phyloP scores from a whole-genome alignment of 2,888 invertebrate genomes.

The Schizaphis graminum region DNA sequence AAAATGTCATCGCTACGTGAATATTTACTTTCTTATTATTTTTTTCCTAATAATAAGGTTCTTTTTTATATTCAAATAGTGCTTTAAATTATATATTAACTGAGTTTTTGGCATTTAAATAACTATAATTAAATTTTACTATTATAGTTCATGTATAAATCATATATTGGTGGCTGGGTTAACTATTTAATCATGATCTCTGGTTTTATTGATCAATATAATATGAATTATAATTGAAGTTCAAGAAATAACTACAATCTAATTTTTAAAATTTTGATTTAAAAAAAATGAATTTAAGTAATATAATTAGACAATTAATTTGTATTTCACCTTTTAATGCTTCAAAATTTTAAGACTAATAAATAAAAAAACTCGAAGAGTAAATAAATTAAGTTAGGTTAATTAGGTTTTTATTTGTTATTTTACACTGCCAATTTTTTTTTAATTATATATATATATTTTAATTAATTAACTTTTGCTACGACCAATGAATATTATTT shows the following conservation, averaged over 20 bases:
- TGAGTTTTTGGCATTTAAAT: constrained; percentile 24
- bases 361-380: constrained; percentile 9
- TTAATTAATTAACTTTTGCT: constrained; percentile 44
- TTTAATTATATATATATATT: background rate
- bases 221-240: constrained; percentile 33
- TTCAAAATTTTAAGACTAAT: constrained; percentile 19
- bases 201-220: constrained; percentile 51
- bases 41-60: background rate
- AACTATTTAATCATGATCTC: constrained; percentile 56
- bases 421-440: constrained; percentile 56
- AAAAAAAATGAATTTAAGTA: background rate
- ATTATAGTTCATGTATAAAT: background rate
- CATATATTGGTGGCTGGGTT: constrained; percentile 31
- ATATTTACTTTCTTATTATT: constrained; percentile 15
- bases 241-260: background rate
- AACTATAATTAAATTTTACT: constrained; percentile 21
- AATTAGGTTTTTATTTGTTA: constrained; percentile 28
- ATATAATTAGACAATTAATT: background rate
- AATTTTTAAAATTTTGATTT: background rate
- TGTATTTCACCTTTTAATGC: constrained; percentile 5
- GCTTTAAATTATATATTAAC: constrained; percentile 18
- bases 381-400: no score
- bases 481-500: constrained; percentile 43
- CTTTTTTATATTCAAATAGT: constrained; percentile 33
- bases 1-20: constrained; percentile 25